phyloP scores from a whole-genome alignment of 2,113 vertebrate genomes.

The Miniopterus natalensis region DNA sequence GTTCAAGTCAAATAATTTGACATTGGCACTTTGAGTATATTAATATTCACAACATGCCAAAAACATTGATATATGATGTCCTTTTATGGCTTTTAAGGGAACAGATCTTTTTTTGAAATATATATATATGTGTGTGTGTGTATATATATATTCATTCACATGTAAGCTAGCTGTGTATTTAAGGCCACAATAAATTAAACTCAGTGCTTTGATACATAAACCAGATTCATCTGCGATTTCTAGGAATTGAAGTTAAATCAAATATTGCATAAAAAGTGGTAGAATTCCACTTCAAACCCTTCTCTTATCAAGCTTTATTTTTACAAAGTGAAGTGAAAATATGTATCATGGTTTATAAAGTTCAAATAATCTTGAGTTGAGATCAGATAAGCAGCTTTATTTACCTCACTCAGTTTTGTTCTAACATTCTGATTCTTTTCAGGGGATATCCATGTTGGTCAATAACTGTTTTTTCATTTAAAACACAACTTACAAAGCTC shows the following conservation, averaged over 20 bases:
- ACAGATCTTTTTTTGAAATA: neutral
- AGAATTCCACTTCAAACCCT: constrained; percentile 9
- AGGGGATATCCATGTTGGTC: neutral
- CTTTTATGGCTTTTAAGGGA: constrained; percentile 28
- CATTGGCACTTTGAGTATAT: neutral
- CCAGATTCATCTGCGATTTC: constrained; percentile 39
- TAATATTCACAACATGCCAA: constrained; percentile 37
- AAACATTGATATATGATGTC: constrained; percentile 26
- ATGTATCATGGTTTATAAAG: constrained; percentile 29
- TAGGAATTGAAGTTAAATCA: constrained; percentile 72
- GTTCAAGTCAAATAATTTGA: constrained; percentile 44
- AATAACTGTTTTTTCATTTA: neutral
- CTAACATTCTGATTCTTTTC: neutral
- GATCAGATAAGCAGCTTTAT: neutral
- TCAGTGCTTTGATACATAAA: neutral
- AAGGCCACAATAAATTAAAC: constrained; percentile 47
- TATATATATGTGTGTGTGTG: neutral
- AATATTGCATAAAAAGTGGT: constrained; percentile 14
- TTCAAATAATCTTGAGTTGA: constrained; percentile 26
- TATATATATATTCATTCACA: neutral
- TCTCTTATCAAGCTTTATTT: neutral
- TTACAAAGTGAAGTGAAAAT: constrained; percentile 50
- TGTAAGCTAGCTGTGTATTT: constrained; percentile 21
- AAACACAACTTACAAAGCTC: neutral
- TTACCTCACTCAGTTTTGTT: neutral